These are phyloP conservation scores for Lithobius niger DNA, from an alignment of 1,140 invertebrate genomes.

Conservation along the genomic window DNA sequence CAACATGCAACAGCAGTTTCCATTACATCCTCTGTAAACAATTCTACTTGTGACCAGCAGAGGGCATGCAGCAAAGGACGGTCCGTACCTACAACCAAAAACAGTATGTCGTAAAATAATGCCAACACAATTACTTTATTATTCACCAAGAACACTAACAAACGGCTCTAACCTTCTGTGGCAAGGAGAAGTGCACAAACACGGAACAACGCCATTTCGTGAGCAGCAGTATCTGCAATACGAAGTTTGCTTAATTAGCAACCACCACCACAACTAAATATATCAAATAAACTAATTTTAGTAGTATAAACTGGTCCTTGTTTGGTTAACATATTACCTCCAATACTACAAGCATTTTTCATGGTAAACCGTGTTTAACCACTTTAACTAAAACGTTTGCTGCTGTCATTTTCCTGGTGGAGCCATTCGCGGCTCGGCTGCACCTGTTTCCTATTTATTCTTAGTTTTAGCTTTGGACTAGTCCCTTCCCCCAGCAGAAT, in stretches of 20 bases:
- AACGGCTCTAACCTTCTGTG: conserved; percentile 41
- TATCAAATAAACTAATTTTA: too few relatives aligned
- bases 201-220: conserved; percentile 71
- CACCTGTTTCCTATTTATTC: too few relatives aligned
- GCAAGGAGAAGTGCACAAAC: conserved; percentile 78
- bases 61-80: conserved; percentile 59
- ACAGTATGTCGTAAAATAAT: conserved; percentile 9
- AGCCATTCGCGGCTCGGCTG: too few relatives aligned
- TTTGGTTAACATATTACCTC: conserved; percentile 23
- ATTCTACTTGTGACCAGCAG: conserved; percentile 67
- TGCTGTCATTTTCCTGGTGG: too few relatives aligned
- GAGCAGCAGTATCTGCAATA: too few relatives aligned
- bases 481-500: too few relatives aligned
- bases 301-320: conserved; percentile 42
- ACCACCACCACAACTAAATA: too few relatives aligned
- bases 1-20: conserved; percentile 86
- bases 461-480: too few relatives aligned
- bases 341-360: too few relatives aligned
- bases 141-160: neutral
- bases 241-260: too few relatives aligned
- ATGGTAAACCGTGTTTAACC: too few relatives aligned
- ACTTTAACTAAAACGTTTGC: too few relatives aligned
- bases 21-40: conserved; percentile 81
- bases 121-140: conserved; percentile 11
- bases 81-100: conserved; percentile 36